Evolutionary conservation across 1,140 invertebrate genomes (phyloP), one percentile per base, ranked within the genome.

Genomic region (Triops cancriformis): DNA sequence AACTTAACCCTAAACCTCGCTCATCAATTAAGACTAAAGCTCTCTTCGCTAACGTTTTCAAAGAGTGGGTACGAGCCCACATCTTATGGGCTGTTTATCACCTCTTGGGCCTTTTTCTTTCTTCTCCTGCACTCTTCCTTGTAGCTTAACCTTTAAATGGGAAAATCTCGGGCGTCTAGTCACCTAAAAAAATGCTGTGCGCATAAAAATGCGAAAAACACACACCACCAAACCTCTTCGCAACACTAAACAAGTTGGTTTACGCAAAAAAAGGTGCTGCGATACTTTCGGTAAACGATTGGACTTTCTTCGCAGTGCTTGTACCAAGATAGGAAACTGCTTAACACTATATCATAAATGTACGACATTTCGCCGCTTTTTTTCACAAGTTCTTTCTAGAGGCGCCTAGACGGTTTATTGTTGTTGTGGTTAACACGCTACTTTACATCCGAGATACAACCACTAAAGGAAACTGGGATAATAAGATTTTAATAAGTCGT

Each of bases 21-120:
- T 64, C 51, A 64, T 64, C 51, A 64, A 64, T 64, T 64, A 64
- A 64, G 51, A 10, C 18, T n/a, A 64, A 18, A 5, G 51, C 23
- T 18, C 51, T 37, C 31, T 37, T 64, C n/a, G 51, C 51, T 64
- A 64, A 64, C 51, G 6, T 64, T 64, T 64, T 37, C 31, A 2
- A 37, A 37, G 23, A 64, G n/a, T 18, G 51, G 6, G 51, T 64
- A 64, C 18, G 51, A 64, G 51, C 51, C 31, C 51, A 64, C 51
- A 64, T 64, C 51, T 64, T 64, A 64, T 64, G 51, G 51, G 51
- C 51, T 64, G 51, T 64, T 64, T 64, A 64, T 64, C n/a, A 64
- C 51, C 51, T 23, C 51, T 64, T 64, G 5, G n/a, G 14, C 23
- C 6, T 23, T 45, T 64, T 23, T 64, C 23, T 64, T 23, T 64